A percentile compares a stretch with the other conserved stretches of the same genome.
Conservation (phyloP, 1,140 invertebrate species). For the Teleogryllus occipitalis region DNA sequence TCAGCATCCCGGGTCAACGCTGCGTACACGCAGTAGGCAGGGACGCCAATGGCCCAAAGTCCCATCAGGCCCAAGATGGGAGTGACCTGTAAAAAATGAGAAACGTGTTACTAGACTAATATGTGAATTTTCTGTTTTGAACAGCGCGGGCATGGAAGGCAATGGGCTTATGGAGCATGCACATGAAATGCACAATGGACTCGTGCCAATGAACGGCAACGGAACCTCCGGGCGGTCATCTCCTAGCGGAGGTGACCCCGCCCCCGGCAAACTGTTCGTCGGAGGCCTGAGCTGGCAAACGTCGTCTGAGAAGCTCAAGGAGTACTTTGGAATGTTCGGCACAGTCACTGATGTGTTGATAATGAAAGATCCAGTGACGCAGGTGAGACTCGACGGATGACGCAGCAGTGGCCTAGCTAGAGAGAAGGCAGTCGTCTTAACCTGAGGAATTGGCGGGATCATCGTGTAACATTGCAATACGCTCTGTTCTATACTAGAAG, state of each 20-base stretch:
- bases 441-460: no score
- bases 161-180: slow-evolving; percentile 39
- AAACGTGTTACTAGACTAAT: background rate
- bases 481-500: no score
- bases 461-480: no score
- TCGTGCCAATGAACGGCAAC: slow-evolving; percentile 50
- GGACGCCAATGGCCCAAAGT: background rate
- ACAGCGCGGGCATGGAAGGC: slow-evolving; percentile 43
- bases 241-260: slow-evolving; percentile 51
- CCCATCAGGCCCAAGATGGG: slow-evolving; percentile 31
- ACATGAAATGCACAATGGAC: slow-evolving; percentile 48
- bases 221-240: slow-evolving; percentile 33
- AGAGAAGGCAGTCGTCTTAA: no score
- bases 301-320: slow-evolving; percentile 77
- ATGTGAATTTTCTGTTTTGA: slow-evolving; percentile 27
- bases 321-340: slow-evolving; percentile 87
- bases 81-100: slow-evolving; percentile 32
- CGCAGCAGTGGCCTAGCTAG: no score
- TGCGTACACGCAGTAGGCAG: background rate
- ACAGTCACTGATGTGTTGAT: slow-evolving; percentile 86
- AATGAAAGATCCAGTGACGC: slow-evolving; percentile 88
- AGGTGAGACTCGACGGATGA: slow-evolving; percentile 50
- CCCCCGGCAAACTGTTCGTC: slow-evolving; percentile 82
- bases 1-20: background rate
- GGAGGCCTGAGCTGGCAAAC: slow-evolving; percentile 88